Percentiles rank a stretch among this genome's conserved stretches.
These are phyloP conservation scores for Prionailurus bengalensis DNA, from an alignment of 2,113 vertebrate species.

Conservation along the genomic window DNA sequence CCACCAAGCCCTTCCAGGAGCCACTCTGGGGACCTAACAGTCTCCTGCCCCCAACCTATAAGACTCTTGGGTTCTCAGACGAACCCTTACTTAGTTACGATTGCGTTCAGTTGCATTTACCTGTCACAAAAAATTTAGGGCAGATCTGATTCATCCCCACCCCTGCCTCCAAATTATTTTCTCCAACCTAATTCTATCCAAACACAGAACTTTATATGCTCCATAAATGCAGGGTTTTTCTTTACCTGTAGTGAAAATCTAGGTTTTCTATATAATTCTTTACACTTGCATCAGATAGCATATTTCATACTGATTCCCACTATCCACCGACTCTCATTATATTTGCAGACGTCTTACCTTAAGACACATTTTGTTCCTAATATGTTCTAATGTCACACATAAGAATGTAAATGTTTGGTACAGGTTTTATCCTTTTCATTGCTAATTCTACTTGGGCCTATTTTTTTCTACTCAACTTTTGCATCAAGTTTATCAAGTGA, in stretches of 20 bases:
- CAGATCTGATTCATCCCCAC: not conserved
- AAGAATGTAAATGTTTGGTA: not conserved
- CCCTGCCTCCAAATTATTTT: not conserved
- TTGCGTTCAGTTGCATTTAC: not conserved
- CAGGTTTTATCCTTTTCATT: not conserved
- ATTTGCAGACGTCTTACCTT: not conserved
- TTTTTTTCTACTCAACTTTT: not conserved
- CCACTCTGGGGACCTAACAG: fast-evolving
- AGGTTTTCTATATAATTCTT: not conserved
- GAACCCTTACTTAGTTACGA: not conserved
- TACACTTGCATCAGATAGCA: not conserved
- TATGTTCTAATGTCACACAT: not conserved
- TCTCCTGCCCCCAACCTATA: not conserved
- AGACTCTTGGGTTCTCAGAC: not conserved
- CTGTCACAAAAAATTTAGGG: not conserved
- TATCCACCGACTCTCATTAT: not conserved
- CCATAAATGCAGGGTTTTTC: not conserved
- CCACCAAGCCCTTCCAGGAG: not conserved
- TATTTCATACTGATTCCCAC: not conserved
- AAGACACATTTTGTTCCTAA: not conserved
- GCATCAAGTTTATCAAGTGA: not conserved
- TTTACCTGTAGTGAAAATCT: not conserved
- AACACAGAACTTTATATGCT: not conserved
- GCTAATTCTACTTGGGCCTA: not conserved
- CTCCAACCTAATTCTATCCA: not conserved